Conservation (phyloP, 2,888 invertebrate species). For the Cantharis nigra region DNA sequence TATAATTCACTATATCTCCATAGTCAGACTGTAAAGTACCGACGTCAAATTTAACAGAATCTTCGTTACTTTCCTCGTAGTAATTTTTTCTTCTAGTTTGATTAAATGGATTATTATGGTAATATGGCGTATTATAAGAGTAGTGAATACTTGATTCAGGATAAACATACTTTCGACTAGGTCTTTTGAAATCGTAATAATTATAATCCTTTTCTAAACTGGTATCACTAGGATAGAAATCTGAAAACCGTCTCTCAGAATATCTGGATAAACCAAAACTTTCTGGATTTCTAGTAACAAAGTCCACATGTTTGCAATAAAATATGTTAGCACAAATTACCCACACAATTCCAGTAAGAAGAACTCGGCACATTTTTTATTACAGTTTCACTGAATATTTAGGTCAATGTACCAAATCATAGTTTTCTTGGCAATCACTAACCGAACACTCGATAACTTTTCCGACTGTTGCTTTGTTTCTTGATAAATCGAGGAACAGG, state of each 20-base stretch:
- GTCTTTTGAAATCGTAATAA: constrained; percentile 16
- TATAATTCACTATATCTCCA: constrained; percentile 6
- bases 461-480: neutral
- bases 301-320: neutral
- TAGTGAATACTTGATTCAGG: constrained; percentile 10
- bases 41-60: constrained; percentile 12
- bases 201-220: constrained; percentile 13
- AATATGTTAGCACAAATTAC: neutral
- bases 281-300: neutral
- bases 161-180: constrained; percentile 16
- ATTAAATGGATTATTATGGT: neutral
- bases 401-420: neutral
- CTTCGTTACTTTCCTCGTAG: neutral
- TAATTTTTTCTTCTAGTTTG: neutral
- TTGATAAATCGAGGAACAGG: neutral
- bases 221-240: neutral
- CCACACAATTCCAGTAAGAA: neutral
- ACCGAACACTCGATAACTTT: neutral
- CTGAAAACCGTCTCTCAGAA: neutral
- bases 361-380: neutral
- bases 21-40: constrained; percentile 13
- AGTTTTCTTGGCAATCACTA: neutral
- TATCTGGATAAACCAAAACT: neutral
- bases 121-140: neutral
- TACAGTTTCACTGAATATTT: neutral